Percentiles rank a stretch among this genome's conserved stretches.
phyloP scores from a whole-genome alignment of 2,888 invertebrate genomes.

The Eutolmus rufibarbis region DNA sequence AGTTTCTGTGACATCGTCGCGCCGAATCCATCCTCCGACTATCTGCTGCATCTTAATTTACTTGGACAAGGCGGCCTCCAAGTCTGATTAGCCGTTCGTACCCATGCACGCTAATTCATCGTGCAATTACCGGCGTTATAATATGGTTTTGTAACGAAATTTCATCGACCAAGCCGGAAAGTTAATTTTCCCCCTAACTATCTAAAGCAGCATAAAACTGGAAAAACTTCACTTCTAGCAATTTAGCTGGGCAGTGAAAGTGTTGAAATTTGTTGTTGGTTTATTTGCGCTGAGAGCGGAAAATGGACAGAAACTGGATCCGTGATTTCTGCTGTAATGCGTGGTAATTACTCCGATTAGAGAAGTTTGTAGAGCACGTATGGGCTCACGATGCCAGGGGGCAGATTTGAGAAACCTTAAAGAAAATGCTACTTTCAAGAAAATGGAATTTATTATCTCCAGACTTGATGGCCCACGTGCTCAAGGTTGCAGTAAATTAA shows the following conservation, averaged over 20 bases:
- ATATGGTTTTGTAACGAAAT: neutral
- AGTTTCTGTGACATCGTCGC: neutral
- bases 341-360: slow-evolving; percentile 30
- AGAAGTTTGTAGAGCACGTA: slow-evolving; percentile 35
- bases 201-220: neutral
- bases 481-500: neutral
- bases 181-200: neutral
- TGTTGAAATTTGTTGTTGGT: slow-evolving; percentile 1
- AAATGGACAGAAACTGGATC: slow-evolving; percentile 8
- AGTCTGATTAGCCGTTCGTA: neutral
- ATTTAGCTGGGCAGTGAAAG: slow-evolving; percentile 10
- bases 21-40: neutral
- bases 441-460: neutral
- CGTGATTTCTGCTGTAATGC: slow-evolving; percentile 18
- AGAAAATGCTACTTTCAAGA: neutral
- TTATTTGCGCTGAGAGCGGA: neutral
- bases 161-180: neutral
- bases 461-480: neutral
- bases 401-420: neutral
- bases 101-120: neutral
- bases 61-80: neutral
- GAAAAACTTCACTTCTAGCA: neutral
- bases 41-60: neutral
- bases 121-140: neutral
- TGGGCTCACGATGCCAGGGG: neutral